Conservation (phyloP, 2,888 invertebrate genomes). For the Thera obeliscata region DNA sequence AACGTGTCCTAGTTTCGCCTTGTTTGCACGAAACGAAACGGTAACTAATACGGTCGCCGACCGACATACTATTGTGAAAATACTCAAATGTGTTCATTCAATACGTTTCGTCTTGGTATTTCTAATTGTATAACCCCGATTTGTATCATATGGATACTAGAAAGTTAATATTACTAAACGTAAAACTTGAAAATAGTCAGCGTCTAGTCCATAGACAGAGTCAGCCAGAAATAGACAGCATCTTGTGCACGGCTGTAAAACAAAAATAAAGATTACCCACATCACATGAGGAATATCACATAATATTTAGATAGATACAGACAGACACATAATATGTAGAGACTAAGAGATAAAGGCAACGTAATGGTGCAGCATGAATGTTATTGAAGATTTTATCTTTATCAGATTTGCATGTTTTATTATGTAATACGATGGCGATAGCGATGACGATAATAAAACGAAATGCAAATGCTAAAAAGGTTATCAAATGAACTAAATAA, state of each 20-base stretch:
- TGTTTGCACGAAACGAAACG: constrained; percentile 64
- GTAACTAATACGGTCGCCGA: constrained; percentile 58
- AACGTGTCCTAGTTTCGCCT: constrained; percentile 58
- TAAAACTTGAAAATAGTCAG: no score
- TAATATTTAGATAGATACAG: not conserved
- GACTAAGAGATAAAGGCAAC: not conserved
- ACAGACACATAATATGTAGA: constrained; percentile 1
- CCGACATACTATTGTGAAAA: constrained; percentile 51
- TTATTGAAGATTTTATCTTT: constrained; percentile 4
- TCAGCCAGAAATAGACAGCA: no score
- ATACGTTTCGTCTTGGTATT: not conserved
- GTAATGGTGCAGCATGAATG: not conserved
- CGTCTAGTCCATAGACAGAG: no score
- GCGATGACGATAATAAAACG: not conserved
- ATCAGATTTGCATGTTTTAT: constrained; percentile 16
- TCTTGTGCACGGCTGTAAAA: not conserved
- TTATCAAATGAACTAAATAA: not conserved
- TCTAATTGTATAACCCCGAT: not conserved
- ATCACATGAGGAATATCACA: not conserved
- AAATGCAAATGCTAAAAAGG: no score
- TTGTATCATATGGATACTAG: not conserved
- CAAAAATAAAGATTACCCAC: not conserved
- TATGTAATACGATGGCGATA: constrained; percentile 9
- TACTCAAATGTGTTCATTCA: constrained; percentile 7
- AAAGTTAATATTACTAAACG: not conserved